Conservation (phyloP, 2,113 vertebrate genomes). For the Cynoglossus semilaevis region DNA sequence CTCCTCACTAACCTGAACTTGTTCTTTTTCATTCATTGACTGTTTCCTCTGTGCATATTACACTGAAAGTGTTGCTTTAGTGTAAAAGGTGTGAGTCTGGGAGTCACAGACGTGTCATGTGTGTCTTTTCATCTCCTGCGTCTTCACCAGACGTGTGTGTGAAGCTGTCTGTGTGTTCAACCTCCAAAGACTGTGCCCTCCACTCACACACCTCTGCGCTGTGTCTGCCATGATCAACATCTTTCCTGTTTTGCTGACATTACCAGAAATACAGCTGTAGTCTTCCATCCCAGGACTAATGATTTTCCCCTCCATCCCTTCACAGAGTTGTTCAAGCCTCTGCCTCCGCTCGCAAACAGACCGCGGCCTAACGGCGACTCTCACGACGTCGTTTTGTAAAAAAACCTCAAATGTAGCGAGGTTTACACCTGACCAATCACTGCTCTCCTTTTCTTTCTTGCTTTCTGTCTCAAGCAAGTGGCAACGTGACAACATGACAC, state of each 20-base stretch:
- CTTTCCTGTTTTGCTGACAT: not conserved
- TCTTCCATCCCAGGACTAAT: constrained; percentile 15
- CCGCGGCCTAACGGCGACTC: constrained; percentile 76
- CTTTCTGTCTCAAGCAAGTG: constrained; percentile 67
- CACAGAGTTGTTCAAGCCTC: constrained; percentile 81
- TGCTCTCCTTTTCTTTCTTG: constrained; percentile 52
- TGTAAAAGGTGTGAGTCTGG: not conserved
- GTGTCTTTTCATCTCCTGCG: not conserved
- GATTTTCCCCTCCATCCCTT: constrained; percentile 40
- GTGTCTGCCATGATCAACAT: not conserved
- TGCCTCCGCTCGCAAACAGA: constrained; percentile 75
- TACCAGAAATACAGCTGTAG: not conserved
- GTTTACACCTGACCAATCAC: constrained; percentile 52
- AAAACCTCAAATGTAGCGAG: constrained; percentile 27
- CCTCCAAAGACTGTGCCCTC: constrained; percentile 1
- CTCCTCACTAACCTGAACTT: constrained; percentile 19
- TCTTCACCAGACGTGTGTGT: not conserved
- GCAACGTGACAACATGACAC: constrained; percentile 51
- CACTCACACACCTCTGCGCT: not conserved
- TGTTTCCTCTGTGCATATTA: constrained; percentile 9
- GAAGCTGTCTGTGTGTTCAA: constrained; percentile 14
- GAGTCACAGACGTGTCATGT: not conserved
- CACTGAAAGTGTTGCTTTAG: too few species aligned
- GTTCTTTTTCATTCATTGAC: constrained; percentile 7
- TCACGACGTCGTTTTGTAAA: constrained; percentile 73